A percentile compares a stretch with the other conserved stretches of the same genome.
Conservation (phyloP, 1,140 invertebrate genomes). For the Pteromalus puparum region DNA sequence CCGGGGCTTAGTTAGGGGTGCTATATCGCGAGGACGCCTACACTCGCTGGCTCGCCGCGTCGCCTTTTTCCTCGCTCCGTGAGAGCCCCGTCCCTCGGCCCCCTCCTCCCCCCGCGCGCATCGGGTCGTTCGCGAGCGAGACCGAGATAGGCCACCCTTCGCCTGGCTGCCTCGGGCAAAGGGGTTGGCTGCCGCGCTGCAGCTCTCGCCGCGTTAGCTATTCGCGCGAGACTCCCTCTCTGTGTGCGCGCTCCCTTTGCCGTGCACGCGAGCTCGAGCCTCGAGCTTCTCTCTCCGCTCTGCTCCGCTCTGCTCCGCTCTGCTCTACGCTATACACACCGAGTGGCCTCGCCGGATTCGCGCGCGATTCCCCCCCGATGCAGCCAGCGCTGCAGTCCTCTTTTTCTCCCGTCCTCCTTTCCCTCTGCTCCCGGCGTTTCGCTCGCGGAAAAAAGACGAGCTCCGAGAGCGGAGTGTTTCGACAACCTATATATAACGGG, state of each 20-base stretch:
- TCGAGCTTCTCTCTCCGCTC: no score
- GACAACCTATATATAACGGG: no score
- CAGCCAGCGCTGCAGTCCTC: background rate
- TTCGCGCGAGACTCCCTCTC: constrained; percentile 19
- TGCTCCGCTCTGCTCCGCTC: no score
- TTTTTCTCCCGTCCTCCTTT: background rate
- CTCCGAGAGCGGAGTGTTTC: background rate
- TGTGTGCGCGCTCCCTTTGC: constrained; percentile 5
- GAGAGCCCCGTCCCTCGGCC: no score
- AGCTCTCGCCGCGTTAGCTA: constrained; percentile 43
- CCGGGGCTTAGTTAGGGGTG: constrained; percentile 75
- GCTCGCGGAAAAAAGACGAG: background rate
- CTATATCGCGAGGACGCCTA: constrained; percentile 76
- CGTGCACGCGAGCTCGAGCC: background rate
- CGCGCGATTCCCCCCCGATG: constrained; percentile 26
- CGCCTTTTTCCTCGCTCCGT: constrained; percentile 59
- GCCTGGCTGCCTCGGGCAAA: constrained; percentile 41
- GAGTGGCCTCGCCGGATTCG: constrained; percentile 58
- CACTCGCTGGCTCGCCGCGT: constrained; percentile 59
- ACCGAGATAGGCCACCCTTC: constrained; percentile 39
- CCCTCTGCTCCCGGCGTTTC: background rate
- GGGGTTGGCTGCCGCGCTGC: constrained; percentile 39
- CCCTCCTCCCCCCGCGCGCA: no score
- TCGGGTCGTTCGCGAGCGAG: constrained; percentile 16
- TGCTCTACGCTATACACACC: no score